A percentile compares a stretch with the other conserved stretches of the same genome.
Evolutionary conservation across 2,888 invertebrate genomes (phyloP).

Genomic region (Coenonympha glycerion): DNA sequence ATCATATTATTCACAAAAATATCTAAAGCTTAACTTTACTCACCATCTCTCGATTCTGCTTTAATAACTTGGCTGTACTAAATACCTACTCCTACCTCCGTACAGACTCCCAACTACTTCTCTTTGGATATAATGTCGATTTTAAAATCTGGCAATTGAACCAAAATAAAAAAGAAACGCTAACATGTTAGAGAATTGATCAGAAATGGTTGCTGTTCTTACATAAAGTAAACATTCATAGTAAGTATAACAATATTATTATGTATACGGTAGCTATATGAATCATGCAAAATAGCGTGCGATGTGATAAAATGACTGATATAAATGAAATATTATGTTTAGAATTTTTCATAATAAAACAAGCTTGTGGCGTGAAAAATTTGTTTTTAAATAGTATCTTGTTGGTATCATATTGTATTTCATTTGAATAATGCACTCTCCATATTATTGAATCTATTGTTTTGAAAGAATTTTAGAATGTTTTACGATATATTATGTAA

Average conservation of each 20-base stretch:
- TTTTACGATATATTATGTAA: background rate
- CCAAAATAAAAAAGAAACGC: too few species aligned
- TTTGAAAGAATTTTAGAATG: background rate
- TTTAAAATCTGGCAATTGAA: too few species aligned
- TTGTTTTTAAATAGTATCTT: conserved; percentile 3
- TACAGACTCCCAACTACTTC: too few species aligned
- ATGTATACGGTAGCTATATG: background rate
- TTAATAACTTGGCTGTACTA: too few species aligned
- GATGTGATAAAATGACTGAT: conserved; percentile 6
- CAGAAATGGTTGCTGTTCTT: background rate
- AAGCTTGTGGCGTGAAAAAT: conserved; percentile 5
- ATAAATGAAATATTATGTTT: conserved; percentile 10
- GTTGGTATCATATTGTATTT: too few species aligned
- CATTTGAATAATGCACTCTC: background rate
- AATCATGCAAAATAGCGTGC: conserved; percentile 17
- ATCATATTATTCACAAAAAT: too few species aligned
- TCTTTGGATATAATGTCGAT: too few species aligned
- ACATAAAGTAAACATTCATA: background rate
- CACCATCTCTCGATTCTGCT: too few species aligned
- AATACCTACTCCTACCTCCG: too few species aligned
- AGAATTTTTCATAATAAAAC: conserved; percentile 2
- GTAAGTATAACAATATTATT: too few species aligned
- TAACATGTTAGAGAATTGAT: too few species aligned
- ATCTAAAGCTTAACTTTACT: too few species aligned
- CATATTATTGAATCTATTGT: background rate